phyloP scores from a whole-genome alignment of 2,888 invertebrate genomes.

The Troides aeacus region DNA sequence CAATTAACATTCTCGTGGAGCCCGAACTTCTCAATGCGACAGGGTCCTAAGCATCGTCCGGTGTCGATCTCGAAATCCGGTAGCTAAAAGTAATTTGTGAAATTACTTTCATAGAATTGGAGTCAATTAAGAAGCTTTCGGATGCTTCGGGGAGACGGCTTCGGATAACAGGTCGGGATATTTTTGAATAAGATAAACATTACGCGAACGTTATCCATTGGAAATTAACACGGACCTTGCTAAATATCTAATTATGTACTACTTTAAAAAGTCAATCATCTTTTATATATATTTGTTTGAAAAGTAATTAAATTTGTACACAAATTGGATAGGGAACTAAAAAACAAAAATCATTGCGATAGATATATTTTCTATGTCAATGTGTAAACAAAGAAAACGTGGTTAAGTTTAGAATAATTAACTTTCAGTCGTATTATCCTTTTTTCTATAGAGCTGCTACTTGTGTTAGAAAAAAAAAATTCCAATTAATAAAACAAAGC shows the following conservation, averaged over 20 bases:
- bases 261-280: too few species aligned
- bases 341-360: too few species aligned
- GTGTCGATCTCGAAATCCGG: constrained; percentile 71
- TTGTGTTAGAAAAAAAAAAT: background rate
- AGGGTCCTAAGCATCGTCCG: constrained; percentile 51
- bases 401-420: too few species aligned
- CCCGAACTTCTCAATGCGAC: constrained; percentile 41
- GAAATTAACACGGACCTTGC: background rate
- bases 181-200: background rate
- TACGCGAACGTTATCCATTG: background rate
- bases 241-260: background rate
- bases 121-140: constrained; percentile 66
- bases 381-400: too few species aligned
- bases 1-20: constrained; percentile 10
- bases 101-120: constrained; percentile 79
- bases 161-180: constrained; percentile 32
- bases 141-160: constrained; percentile 33
- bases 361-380: too few species aligned
- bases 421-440: too few species aligned
- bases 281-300: too few species aligned
- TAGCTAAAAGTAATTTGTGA: constrained; percentile 80
- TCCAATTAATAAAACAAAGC: background rate
- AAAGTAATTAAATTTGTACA: too few species aligned
- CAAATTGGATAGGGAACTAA: too few species aligned
- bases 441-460: too few species aligned